These are phyloP conservation scores for Trematocara macrostoma DNA, from an alignment of 2,113 vertebrate genomes.

Conservation along the genomic window DNA sequence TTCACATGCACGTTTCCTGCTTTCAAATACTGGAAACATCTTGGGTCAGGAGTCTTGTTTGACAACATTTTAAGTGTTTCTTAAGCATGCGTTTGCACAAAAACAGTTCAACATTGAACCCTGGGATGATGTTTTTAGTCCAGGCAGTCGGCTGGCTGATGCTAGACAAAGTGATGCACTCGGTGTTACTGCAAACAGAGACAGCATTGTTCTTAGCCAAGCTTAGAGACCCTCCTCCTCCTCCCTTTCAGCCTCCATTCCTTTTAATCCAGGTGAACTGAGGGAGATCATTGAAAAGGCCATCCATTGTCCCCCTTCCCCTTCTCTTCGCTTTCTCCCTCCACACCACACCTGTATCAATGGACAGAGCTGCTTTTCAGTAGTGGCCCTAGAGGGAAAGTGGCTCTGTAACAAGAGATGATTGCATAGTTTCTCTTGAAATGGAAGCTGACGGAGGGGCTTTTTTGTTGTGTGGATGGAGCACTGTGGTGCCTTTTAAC, in stretches of 20 bases:
- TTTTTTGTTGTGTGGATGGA: slow-evolving; percentile 1
- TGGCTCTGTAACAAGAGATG: slow-evolving; percentile 50
- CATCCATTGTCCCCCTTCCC: slow-evolving; percentile 35
- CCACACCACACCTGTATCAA: slow-evolving; percentile 56
- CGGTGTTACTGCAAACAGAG: slow-evolving; percentile 40
- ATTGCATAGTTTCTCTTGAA: slow-evolving; percentile 41
- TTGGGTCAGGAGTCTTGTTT: neutral
- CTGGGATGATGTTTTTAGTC: neutral
- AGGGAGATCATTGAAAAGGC: slow-evolving; percentile 43
- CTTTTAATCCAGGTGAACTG: slow-evolving; percentile 50
- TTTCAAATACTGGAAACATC: neutral
- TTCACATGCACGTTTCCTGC: neutral
- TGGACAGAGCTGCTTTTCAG: slow-evolving; percentile 52
- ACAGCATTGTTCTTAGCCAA: slow-evolving; percentile 46
- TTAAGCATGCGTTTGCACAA: neutral
- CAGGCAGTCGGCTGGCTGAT: slow-evolving; percentile 13
- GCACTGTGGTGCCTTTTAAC: neutral
- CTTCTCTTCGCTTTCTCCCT: neutral
- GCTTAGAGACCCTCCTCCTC: slow-evolving; percentile 14
- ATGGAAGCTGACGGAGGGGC: slow-evolving; percentile 28
- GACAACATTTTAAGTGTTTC: neutral
- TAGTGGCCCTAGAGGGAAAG: slow-evolving; percentile 33
- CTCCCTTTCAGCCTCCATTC: neutral
- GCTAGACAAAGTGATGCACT: slow-evolving; percentile 31
- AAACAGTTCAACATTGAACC: neutral